A percentile compares a stretch with the other conserved stretches of the same genome.
phyloP scores from a whole-genome alignment of 2,888 invertebrate species.

The Drosophila mulleri region DNA sequence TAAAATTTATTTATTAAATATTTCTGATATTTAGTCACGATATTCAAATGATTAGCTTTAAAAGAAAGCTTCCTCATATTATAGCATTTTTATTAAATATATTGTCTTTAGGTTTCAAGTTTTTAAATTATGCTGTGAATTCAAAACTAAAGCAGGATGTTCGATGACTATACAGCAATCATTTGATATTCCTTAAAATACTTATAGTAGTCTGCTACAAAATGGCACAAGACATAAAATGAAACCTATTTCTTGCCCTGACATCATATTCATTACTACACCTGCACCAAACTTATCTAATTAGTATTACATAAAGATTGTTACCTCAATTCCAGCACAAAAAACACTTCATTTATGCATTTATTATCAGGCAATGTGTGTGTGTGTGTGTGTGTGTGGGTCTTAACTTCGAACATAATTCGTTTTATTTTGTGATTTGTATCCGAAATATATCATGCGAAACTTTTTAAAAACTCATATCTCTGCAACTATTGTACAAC shows the following conservation, averaged over 20 bases:
- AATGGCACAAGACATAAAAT: not conserved
- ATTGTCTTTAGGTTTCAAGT: too few relatives aligned
- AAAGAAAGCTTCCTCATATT: too few relatives aligned
- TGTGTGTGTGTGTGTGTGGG: slow-evolving; percentile 24
- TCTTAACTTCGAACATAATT: slow-evolving; percentile 46
- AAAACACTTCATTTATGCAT: slow-evolving; percentile 39
- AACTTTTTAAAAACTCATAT: slow-evolving; percentile 70
- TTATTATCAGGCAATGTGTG: slow-evolving; percentile 25
- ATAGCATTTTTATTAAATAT: too few relatives aligned
- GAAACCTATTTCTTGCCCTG: too few relatives aligned
- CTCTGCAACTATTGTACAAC: slow-evolving; percentile 52
- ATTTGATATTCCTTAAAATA: too few relatives aligned
- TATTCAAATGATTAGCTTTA: too few relatives aligned
- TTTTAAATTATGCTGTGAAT: too few relatives aligned
- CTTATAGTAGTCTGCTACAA: not conserved
- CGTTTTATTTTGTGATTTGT: slow-evolving; percentile 60
- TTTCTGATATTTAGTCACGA: too few relatives aligned
- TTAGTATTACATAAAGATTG: slow-evolving; percentile 10
- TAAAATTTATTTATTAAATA: too few relatives aligned
- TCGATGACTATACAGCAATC: too few relatives aligned
- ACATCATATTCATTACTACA: too few relatives aligned
- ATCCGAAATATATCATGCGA: slow-evolving; percentile 52
- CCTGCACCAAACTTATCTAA: not conserved
- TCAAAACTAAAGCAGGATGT: too few relatives aligned
- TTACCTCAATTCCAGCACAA: not conserved